Evolutionary conservation across 2,888 invertebrate species (phyloP), one percentile per base, ranked within the genome.

Genomic region (Plebejus anna): DNA sequence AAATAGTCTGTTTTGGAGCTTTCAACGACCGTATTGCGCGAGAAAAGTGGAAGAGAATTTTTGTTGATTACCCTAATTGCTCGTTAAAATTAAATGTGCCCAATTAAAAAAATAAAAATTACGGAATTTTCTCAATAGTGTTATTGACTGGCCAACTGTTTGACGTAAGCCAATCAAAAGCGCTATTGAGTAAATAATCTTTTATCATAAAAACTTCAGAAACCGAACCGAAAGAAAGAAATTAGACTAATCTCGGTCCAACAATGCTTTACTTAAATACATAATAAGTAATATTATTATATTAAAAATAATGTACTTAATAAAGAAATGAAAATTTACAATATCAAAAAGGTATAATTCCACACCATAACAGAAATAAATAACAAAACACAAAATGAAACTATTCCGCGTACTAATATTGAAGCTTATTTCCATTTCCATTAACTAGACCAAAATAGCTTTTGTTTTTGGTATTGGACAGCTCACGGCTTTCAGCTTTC

Each of bases 1-100:
- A 51, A 73, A 51, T 72, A 72, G 72, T 47, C 22, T 51, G 72
- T 9, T 73, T 51, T 72, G 16, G 66, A 66, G 66, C 66, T 66
- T 32, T 66, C 66, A 32, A 32, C 66, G 11, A 4, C 66, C 4
- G 11, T 66, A 28, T 32, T 32, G 28, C 32, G 13, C 32, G 13
- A 66, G 66, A 55, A 55, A 55, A 16, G 32, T 32, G 66, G 32
- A 66, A 13, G 66, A 66, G 32, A 66, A 66, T 11, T 32, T 47
- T 59, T 59, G 22, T 22, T 55, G 55, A 55, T 16, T 55, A 13
- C 13, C 51, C 51, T 51, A 51, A 55, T 55, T 55, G 16, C 55
- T 13, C 55, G 55, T 55, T 55, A 16, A 55, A 16, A 16, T 55
- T 55, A 55, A 55, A 4, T 16, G 1, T 16, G 55, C 1, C 13